phyloP scores from a whole-genome alignment of 2,888 invertebrate genomes.

The Caenorhabditis sp. region DNA sequence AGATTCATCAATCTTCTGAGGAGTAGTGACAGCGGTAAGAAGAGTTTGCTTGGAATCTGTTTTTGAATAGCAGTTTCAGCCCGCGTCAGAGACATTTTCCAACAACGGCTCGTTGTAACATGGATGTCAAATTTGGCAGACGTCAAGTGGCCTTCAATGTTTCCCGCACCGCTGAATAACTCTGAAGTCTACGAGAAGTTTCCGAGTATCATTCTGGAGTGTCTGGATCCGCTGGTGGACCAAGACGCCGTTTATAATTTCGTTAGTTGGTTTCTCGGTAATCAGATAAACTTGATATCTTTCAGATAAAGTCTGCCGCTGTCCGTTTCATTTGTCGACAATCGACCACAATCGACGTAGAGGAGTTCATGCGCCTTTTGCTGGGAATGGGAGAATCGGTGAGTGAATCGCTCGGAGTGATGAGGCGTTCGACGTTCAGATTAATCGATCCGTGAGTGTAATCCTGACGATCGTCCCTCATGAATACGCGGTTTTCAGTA shows the following conservation, averaged over 20 bases:
- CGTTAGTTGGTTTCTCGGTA: too few species aligned
- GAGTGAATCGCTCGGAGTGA: constrained; percentile 40
- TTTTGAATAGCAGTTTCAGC: constrained; percentile 20
- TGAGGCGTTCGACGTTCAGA: constrained; percentile 32
- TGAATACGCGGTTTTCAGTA: constrained; percentile 7
- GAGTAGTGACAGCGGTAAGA: constrained; percentile 43
- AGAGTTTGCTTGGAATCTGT: not conserved
- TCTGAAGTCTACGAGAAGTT: constrained; percentile 7
- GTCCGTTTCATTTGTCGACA: constrained; percentile 11
- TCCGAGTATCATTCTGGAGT: constrained; percentile 43
- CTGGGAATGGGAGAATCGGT: not conserved
- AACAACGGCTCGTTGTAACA: constrained; percentile 39
- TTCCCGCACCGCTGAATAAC: constrained; percentile 3
- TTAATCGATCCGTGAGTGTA: constrained; percentile 9
- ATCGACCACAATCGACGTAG: constrained; percentile 8
- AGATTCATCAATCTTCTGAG: constrained; percentile 36
- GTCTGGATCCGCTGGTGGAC: constrained; percentile 31
- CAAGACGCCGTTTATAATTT: constrained; percentile 24
- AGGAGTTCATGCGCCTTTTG: constrained; percentile 28
- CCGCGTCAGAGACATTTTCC: constrained; percentile 32
- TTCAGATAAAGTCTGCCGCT: constrained; percentile 38
- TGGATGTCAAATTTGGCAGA: constrained; percentile 41
- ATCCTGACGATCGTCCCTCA: not conserved
- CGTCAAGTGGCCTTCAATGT: not conserved
- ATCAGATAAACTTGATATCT: not conserved